Base-by-base conservation (phyloP, 2,888 invertebrate species). In the Argyresthia albistria region DNA sequence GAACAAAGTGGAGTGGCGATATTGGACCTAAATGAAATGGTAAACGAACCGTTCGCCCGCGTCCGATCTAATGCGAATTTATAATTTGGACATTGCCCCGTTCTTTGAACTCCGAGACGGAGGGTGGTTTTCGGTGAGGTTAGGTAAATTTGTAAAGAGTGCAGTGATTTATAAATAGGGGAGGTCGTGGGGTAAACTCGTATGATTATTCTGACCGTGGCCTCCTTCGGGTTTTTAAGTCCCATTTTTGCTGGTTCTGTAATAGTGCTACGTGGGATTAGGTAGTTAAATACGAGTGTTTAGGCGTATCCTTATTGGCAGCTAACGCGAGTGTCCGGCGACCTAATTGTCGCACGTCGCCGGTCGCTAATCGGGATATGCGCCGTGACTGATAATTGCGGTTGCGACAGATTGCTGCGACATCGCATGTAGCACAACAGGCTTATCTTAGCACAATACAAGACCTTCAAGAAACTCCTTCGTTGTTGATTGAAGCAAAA, bases 61-160 rank as follows among this genome's bases (percentile, higher is more conserved):
- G 86, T 86, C 84, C 86, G 84, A 84, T 86, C 86, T 87, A 86
- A 86, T 86, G 86, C 84, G 87, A 86, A 87, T 87, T 87, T 86
- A 87, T 87, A 87, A 87, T 87, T 87, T 84, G 87, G 84, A 83
- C 86, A 78, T 86, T 75, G 83, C 82, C 80, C 80, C 76, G 74
- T 76, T 84, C 84, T 87, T 87, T 86, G 86, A 86, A 84, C 82
- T 79, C 65, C 50, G 54, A 47, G 60, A 64, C 66, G 69, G 73
- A 73, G 78, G 77, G 73, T 70, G 72, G 67, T 67, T 63, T 64
- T 58, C 65, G 65, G 67, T 10, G 8, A n/a, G n/a, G 51, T 51
- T 54, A 77, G 77, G 76, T 77, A 77, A 76, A 79, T 75, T 77
- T 74, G 79, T 76, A 82, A 80, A 80, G 80, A 79, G 73, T 72